A percentile compares a stretch with the other conserved stretches of the same genome.
These are phyloP conservation scores for Corythornis madagascariensis DNA, from an alignment of 2,113 vertebrate species.

Conservation along the genomic window DNA sequence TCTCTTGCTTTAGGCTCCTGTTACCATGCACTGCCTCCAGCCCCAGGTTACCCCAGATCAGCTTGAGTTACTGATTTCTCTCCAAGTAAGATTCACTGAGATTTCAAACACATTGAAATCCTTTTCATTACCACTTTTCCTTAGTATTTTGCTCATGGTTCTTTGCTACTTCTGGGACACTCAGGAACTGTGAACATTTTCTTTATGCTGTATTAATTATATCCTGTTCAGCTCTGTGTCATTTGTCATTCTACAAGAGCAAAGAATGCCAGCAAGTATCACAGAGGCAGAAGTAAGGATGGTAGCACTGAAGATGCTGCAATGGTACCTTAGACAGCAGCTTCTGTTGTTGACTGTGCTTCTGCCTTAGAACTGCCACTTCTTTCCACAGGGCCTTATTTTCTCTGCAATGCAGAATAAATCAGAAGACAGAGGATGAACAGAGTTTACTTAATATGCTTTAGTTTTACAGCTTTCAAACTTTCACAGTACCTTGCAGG, in stretches of 20 bases:
- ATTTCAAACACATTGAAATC: not conserved
- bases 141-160: not conserved
- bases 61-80: not conserved
- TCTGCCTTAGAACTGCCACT: slow-evolving; percentile 72
- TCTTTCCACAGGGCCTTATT: slow-evolving; percentile 72
- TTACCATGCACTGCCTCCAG: slow-evolving; percentile 16
- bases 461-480: slow-evolving; percentile 52
- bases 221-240: slow-evolving; percentile 65
- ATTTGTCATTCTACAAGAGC: slow-evolving; percentile 61
- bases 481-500: slow-evolving; percentile 39
- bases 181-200: slow-evolving; percentile 46
- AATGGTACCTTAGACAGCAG: slow-evolving; percentile 74
- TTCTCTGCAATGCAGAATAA: slow-evolving; percentile 72
- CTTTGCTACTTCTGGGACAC: slow-evolving; percentile 43
- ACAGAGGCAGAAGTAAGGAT: slow-evolving; percentile 44
- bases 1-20: not conserved
- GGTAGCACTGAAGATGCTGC: slow-evolving; percentile 56
- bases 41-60: not conserved
- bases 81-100: not conserved
- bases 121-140: not conserved
- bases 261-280: slow-evolving; percentile 46
- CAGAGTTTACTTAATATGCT: slow-evolving; percentile 46
- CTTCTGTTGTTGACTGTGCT: slow-evolving; percentile 75
- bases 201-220: slow-evolving; percentile 18
- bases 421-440: slow-evolving; percentile 58